Percentiles rank a stretch among this genome's conserved stretches.
Conservation (phyloP, 30 jellyfish, hydroid and myxozoan genomes). For the Hydractinia echinata region DNA sequence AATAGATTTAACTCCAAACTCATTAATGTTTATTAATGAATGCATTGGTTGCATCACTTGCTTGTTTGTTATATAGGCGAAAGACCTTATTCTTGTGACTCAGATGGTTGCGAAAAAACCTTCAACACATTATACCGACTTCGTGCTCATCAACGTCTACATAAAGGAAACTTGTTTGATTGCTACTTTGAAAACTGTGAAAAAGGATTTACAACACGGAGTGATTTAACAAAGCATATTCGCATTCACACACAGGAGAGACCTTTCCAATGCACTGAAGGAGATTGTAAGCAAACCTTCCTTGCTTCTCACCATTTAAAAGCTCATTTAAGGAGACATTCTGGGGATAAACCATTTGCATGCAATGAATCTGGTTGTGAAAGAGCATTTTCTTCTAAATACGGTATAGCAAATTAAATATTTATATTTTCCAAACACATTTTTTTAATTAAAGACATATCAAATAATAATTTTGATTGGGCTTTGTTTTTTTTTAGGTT, state of each 20-base stretch:
- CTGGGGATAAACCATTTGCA: conserved; percentile 75
- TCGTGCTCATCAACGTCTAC: conserved; percentile 77
- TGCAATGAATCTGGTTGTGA: conserved; percentile 73
- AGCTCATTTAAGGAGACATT: conserved; percentile 60
- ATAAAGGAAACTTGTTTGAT: conserved; percentile 71
- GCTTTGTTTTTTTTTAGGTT: conserved; percentile 5
- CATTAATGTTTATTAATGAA: not conserved
- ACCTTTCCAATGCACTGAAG: conserved; percentile 71
- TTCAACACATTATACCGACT: conserved; percentile 74
- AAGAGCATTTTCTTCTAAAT: conserved; percentile 61
- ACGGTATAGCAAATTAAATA: conserved; percentile 16
- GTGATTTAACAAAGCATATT: conserved; percentile 78
- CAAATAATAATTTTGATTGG: not conserved
- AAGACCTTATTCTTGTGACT: conserved; percentile 71
- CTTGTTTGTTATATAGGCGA: conserved; percentile 30
- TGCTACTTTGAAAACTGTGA: conserved; percentile 66
- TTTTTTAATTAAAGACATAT: not conserved
- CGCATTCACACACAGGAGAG: conserved; percentile 86
- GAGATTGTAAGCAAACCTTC: conserved; percentile 62
- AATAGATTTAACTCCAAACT: too few species aligned
- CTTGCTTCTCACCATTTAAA: conserved; percentile 79
- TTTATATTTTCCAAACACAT: not conserved
- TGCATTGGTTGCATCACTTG: not conserved
- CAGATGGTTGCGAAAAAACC: conserved; percentile 73
- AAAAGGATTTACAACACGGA: conserved; percentile 78